Evolutionary conservation across 2,113 vertebrate genomes (phyloP), one percentile per base, ranked within the genome.

Genomic region (Sminthopsis crassicaudata): DNA sequence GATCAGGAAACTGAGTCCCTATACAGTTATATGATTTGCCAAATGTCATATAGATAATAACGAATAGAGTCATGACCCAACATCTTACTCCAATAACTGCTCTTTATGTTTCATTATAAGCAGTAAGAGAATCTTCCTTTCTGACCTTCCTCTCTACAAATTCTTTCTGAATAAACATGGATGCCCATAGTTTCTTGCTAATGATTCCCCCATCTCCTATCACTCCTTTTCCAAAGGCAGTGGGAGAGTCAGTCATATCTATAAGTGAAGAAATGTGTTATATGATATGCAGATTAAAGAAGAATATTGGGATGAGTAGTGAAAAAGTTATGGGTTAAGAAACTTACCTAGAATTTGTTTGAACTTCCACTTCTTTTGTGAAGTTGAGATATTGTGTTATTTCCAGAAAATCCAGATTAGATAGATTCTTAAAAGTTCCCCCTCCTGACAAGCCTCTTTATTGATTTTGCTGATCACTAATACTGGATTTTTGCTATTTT

Each of bases 181-280:
- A 24, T 95, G 22, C 50, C 60, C 89, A 93, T 94, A n/a, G 55
- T 26, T 57, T 84, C 76, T 42, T 88, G 42, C 84, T 93, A 30
- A 67, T 53, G 50, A 90, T 93, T 94, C 93, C 53, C 89, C 67
- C 23, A 23, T 57, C 92, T 10, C 52, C 4, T 50, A 46, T 5
- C 14, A 51, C 5, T 89, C n/a, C 8, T 42, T 42, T 94, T 92
- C 50, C 46, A 11, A 14, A 93, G 26, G 91, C 93, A 96, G 88
- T 90, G 26, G 90, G 52, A 90, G 46, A 90, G 16, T 36, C 90
- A 90, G 50, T 19, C 14, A 14, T 52, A 25, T 90, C 9, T 25
- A 4, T 30, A 60, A 60, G 26, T 90, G 27, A 27, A 90, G 10
- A 51, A 90, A 90, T 12, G 36, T 36, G 50, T 48, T 27, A 27